Evolutionary conservation across 2,797 vertebrate species (phyloP), one percentile per base, ranked within the genome.

Genomic region (Sebastiscus tertius): DNA sequence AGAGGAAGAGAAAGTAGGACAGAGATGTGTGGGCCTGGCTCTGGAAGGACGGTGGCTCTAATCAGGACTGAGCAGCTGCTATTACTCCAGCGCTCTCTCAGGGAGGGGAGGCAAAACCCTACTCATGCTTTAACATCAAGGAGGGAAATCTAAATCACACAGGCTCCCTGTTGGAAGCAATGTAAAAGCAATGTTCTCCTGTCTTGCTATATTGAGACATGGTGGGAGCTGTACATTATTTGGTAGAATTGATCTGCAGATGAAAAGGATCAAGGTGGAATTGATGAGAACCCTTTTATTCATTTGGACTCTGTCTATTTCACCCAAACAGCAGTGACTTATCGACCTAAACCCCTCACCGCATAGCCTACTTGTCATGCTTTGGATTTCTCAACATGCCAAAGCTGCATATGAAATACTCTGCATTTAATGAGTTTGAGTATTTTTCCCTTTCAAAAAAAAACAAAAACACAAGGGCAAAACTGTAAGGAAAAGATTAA

Each of bases 11-110:
- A 91, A 93, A 93, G 91, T 93, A 94, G 91, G 93, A 92, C 94
- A 93, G 87, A 91, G 88, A 89, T 92, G 88, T 90, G 91, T 92
- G 86, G 89, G 88, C 89, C 86, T 74, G 83, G 87, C 87, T 88
- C 83, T 87, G 90, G 84, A 83, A 90, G 88, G 88, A 94, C 88
- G 65, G 49, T 86, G 85, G 80, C 83, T 88, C 91, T 93, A 94
- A 94, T 95, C 93, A 94, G 92, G 88, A 87, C 89, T 88, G 87
- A 94, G 86, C 93, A 94, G 93, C 93, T 94, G 93, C 91, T 92
- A 93, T 94, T 94, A 94, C 93, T 91, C 87, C 88, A 81, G 86
- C 24, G 24, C 84, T 90, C 91, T 88, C 90, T 84, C 61, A 75
- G 91, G 89, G 88, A 92, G 75, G 67, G 82, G 69, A 76, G 80